Conservation (phyloP, 2,888 invertebrate genomes). For the Heliconius ethilla region DNA sequence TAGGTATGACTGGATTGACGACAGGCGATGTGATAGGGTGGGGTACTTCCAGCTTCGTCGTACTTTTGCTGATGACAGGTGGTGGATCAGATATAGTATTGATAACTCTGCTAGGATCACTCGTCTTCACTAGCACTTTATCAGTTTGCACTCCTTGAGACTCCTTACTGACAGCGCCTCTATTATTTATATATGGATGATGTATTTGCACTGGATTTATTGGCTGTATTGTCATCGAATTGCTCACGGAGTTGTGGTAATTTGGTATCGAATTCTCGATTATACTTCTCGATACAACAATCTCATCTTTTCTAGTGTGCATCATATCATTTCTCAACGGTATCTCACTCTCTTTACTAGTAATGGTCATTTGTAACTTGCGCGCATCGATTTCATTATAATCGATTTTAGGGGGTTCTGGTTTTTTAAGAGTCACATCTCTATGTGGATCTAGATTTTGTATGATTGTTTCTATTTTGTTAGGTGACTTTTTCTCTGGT, state of each 20-base stretch:
- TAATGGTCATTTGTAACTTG: conserved; percentile 58
- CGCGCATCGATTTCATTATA: conserved; percentile 64
- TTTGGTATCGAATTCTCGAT: conserved; percentile 67
- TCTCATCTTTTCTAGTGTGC: conserved; percentile 69
- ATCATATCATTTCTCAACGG: conserved; percentile 67
- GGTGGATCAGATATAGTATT: conserved; percentile 61
- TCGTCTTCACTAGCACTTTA: conserved; percentile 64
- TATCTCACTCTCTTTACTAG: conserved; percentile 66
- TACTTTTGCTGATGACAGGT: conserved; percentile 67
- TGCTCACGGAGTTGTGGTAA: conserved; percentile 66
- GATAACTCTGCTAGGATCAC: conserved; percentile 62
- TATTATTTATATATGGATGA: conserved; percentile 67
- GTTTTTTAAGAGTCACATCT: conserved; percentile 63
- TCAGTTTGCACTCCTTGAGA: conserved; percentile 73
- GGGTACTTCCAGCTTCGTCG: conserved; percentile 75
- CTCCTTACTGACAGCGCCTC: conserved; percentile 67
- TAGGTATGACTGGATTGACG: conserved; percentile 74
- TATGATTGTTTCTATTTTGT: conserved; percentile 70
- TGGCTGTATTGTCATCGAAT: conserved; percentile 75
- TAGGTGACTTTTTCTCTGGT: conserved; percentile 69
- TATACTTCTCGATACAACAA: conserved; percentile 68
- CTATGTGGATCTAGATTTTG: conserved; percentile 69
- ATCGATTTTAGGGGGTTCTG: conserved; percentile 67
- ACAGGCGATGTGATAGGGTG: conserved; percentile 78
- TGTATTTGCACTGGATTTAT: conserved; percentile 69